These are phyloP conservation scores for Gadus chalcogrammus DNA, from an alignment of 2,113 vertebrate genomes.

Conservation along the genomic window DNA sequence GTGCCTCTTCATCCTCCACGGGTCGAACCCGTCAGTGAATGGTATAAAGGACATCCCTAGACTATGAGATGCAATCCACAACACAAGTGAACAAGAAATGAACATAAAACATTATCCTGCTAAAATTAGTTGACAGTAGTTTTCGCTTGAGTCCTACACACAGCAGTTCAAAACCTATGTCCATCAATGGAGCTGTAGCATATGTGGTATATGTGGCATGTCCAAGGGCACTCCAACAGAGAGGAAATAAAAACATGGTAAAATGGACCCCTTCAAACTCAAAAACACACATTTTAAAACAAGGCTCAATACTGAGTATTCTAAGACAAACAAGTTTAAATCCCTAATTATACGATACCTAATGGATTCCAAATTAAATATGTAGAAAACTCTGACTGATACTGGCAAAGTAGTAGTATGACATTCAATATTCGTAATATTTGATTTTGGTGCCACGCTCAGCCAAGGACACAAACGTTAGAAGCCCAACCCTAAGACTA, in stretches of 20 bases:
- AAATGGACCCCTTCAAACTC: neutral
- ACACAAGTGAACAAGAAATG: too few relatives aligned
- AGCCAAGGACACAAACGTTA: constrained; percentile 19
- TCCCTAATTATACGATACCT: constrained; percentile 25
- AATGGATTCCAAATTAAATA: constrained; percentile 47
- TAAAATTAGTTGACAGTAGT: neutral
- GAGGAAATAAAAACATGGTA: neutral
- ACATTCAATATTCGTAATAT: neutral
- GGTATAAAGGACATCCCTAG: too few relatives aligned
- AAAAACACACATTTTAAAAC: constrained; percentile 39
- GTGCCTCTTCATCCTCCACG: too few relatives aligned
- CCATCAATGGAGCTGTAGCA: constrained; percentile 39
- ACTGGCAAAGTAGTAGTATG: constrained; percentile 14
- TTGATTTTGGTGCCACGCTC: constrained; percentile 24
- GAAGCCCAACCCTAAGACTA: constrained; percentile 13
- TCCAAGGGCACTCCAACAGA: constrained; percentile 51
- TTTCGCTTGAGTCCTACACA: constrained; percentile 3
- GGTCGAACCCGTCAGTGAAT: too few relatives aligned
- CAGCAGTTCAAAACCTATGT: constrained; percentile 7
- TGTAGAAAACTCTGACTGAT: constrained; percentile 36
- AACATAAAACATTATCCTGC: too few relatives aligned
- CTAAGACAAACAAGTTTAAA: constrained; percentile 5
- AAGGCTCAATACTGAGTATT: constrained; percentile 32
- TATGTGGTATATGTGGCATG: neutral
- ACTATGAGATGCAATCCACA: too few relatives aligned